phyloP scores from a whole-genome alignment of 2,797 vertebrate species.

The Borostomias antarcticus region DNA sequence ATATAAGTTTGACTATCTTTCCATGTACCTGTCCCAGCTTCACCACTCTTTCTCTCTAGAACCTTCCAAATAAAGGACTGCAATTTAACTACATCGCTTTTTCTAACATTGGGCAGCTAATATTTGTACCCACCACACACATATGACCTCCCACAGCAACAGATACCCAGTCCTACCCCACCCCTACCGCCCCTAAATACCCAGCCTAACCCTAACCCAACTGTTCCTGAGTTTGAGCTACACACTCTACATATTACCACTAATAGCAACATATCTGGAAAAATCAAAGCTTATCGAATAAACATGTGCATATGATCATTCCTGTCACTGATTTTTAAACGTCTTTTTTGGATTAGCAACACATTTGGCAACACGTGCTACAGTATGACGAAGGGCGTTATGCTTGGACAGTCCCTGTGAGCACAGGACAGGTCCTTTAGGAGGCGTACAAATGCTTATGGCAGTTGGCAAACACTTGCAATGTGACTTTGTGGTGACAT shows the following conservation, averaged over 20 bases:
- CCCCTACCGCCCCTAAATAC: no score
- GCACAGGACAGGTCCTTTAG: background rate
- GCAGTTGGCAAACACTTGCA: background rate
- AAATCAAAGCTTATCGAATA: background rate
- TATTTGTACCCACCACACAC: no score
- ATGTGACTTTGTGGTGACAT: background rate
- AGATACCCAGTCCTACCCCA: no score
- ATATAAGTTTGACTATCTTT: no score
- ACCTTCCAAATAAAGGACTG: no score
- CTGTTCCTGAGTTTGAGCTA: background rate
- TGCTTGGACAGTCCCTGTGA: background rate
- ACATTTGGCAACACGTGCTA: background rate
- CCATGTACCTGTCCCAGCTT: no score
- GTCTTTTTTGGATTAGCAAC: background rate
- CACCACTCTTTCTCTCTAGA: no score
- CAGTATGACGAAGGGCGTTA: background rate
- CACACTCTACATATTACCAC: background rate
- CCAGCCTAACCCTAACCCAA: no score
- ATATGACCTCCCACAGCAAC: no score
- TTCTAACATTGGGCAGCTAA: no score
- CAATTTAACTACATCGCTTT: no score
- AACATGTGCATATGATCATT: background rate
- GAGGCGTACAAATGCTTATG: background rate
- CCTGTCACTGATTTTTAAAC: background rate
- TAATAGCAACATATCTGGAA: background rate